Percentiles rank a stretch among this genome's conserved stretches.
These are phyloP conservation scores for Oscheius sp. DNA, from an alignment of 1,140 invertebrate genomes.

Conservation along the genomic window DNA sequence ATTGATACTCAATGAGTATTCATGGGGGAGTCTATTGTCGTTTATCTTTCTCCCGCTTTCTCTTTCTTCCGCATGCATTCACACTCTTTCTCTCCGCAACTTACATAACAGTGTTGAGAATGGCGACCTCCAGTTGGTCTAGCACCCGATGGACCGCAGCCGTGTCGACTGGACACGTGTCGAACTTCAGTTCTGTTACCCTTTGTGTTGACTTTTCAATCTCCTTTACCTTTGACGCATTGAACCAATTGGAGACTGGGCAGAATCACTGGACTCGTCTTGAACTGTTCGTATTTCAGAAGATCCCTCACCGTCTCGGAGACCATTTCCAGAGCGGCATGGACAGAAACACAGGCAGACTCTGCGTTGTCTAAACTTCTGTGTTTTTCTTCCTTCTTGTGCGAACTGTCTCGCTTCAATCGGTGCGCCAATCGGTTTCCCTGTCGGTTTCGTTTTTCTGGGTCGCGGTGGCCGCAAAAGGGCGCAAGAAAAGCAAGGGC, in stretches of 20 bases:
- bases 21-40: too few species aligned
- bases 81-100: constrained; percentile 25
- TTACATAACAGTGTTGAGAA: constrained; percentile 55
- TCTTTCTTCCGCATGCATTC: not conserved
- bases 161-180: constrained; percentile 40
- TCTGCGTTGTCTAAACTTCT: constrained; percentile 46
- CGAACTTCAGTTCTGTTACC: constrained; percentile 46
- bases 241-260: constrained; percentile 57
- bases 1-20: too few species aligned
- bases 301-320: constrained; percentile 55
- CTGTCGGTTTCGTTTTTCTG: not conserved
- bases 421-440: not conserved
- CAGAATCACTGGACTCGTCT: constrained; percentile 54
- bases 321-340: constrained; percentile 55
- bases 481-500: not conserved
- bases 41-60: not conserved
- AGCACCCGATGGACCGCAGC: constrained; percentile 45
- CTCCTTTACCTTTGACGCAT: constrained; percentile 47
- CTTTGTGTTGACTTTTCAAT: constrained; percentile 1
- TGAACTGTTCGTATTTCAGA: constrained; percentile 52
- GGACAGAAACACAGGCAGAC: constrained; percentile 52
- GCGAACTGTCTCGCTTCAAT: not conserved
- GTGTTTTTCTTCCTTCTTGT: not conserved
- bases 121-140: constrained; percentile 49
- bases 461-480: not conserved